Base-by-base conservation (phyloP, 2,888 invertebrate genomes). In the Caenorhabditis macrosperma region DNA sequence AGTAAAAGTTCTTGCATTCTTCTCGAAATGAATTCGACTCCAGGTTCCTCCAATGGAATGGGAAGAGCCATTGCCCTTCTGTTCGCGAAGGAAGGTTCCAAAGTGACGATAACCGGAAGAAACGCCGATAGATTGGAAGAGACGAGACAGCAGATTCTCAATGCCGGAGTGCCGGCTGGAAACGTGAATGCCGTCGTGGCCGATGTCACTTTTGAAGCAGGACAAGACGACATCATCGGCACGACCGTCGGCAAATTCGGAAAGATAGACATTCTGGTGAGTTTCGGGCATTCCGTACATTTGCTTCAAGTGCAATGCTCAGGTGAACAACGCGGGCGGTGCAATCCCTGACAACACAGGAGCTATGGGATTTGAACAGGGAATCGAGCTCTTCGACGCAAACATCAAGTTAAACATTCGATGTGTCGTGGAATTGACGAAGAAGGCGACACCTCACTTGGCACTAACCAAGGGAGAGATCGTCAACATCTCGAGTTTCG, bases 391-490 rank as follows among this genome's bases (percentile, higher is more conserved):
- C 7, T 57, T 41, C 20, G 68, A 69, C 5, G 30, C 17, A 15
- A 55, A 24, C 26, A 38, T 77, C 2, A 17, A 52, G 9, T 17
- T 57, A 22, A 68, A 77, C 41, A 24, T 77, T 17, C 35, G 57
- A 57, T 71, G 48, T 20, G 61, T 68, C 9, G 63, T 78, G 4
- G 69, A 48, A 24, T 6, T 81, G n/a, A 78, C 75, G 1, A 46
- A 79, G 7, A 63, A 79, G 17, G 76, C 63, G 10, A 33, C 67
- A 10, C 79, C 82, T 12, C 60, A 77, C 57, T 33, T 82, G 50
- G 57, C 54, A 7, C 30, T 63, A 15, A 63, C 79, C 1, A 68
- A 80, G 46, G 82, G 82, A 57, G 82, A 79, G 48, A 61, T 82
- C n/a, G 59, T 82, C 4, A 82, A 67, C 59, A 64, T 80, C 15